Evolutionary conservation across 1,140 invertebrate species (phyloP), one percentile per base, ranked within the genome.

Genomic region (Diploscapter pachys): DNA sequence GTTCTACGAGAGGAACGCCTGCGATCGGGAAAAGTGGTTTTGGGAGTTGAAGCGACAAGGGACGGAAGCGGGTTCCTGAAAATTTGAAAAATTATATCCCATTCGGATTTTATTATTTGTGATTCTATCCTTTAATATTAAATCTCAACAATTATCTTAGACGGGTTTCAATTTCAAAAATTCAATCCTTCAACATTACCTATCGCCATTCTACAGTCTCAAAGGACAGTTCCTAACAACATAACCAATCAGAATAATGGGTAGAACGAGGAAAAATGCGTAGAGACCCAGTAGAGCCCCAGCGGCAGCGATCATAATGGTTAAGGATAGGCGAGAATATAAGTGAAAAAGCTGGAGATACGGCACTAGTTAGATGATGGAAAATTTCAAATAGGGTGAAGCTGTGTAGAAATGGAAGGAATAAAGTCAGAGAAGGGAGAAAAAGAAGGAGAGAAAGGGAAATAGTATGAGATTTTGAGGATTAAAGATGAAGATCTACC

Each of bases 21-120:
- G 95, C 96, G 13, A 99, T 91, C 4, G 95, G 95, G 86, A 99
- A 99, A 4, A 99, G 84, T 0, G 96, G 96, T 85, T 99, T 99
- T 4, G 96, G 96, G 56, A 94, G 91, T 84, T 99, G 95, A 76
- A 99, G 87, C 0, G 95, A 98, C 3, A 99, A 87, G 0, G 96
- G 96, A 4, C 96, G 90, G 86, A 99, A 99, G 72, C 96, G 89
- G 8, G 96, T 98, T 9, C 95, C 94, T 96, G 85, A 65, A 85
- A 71, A n/a, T 64, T 31, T 31, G 0, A 31, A 31, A 31, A 31
- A 31, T 31, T 31, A 31, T 31, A 31, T 31, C 31, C 31, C 31
- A 31, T 31, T 31, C 31, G 31, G 31, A 31, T 31, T 31, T 31
- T 31, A 59, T 11, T 59, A 11, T 59, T 59, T 59, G 9, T 59